These are phyloP conservation scores for Tenodera sinensis DNA, from an alignment of 2,888 invertebrate genomes.

Conservation along the genomic window DNA sequence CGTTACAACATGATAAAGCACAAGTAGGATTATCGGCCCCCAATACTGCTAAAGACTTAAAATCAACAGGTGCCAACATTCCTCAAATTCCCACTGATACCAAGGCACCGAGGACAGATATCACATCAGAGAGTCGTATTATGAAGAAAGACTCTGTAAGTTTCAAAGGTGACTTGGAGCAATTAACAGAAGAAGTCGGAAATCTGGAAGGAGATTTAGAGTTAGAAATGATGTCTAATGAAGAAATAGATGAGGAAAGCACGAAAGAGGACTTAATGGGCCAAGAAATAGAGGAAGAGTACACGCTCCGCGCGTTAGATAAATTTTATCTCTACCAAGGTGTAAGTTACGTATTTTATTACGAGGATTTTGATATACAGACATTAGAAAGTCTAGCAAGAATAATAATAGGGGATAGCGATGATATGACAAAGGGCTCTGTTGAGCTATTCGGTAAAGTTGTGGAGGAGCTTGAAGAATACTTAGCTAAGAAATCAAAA, in stretches of 20 bases:
- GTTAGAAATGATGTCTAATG: slow-evolving; percentile 32
- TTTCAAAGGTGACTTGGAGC: not conserved
- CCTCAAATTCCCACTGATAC: not conserved
- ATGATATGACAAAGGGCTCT: slow-evolving; percentile 43
- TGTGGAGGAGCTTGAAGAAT: slow-evolving; percentile 40
- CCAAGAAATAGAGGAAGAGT: not conserved
- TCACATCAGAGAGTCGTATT: not conserved
- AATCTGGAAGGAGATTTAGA: not conserved
- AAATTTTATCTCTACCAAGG: slow-evolving; percentile 57
- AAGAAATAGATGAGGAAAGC: slow-evolving; percentile 47
- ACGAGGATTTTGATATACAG: slow-evolving; percentile 52
- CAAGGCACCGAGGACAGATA: not conserved
- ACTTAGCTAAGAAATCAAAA: not conserved
- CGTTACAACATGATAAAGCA: not conserved
- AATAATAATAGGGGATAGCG: slow-evolving; percentile 49
- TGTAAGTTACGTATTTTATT: slow-evolving; percentile 57
- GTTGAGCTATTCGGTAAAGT: slow-evolving; percentile 48
- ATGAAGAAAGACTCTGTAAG: not conserved
- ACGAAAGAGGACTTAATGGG: slow-evolving; percentile 44
- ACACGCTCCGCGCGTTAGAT: slow-evolving; percentile 47
- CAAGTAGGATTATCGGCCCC: not conserved
- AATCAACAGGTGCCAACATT: not conserved
- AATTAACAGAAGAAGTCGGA: not conserved
- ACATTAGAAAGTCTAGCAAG: slow-evolving; percentile 52
- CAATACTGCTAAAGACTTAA: not conserved